A percentile compares a stretch with the other conserved stretches of the same genome.
phyloP scores from a whole-genome alignment of 2,113 vertebrate genomes.

The Chionodraco myersi region DNA sequence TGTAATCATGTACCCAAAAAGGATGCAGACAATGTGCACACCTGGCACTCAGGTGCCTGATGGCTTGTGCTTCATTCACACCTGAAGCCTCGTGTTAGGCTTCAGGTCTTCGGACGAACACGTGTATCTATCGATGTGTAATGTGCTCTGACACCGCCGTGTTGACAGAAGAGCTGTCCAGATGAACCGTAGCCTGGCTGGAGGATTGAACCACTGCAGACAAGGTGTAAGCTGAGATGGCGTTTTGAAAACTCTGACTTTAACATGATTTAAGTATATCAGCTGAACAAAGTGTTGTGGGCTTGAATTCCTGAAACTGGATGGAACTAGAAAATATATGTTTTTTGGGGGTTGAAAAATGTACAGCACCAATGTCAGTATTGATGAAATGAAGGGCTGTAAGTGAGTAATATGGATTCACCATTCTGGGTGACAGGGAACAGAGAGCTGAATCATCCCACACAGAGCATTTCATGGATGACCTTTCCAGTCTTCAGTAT shows the following conservation, averaged over 20 bases:
- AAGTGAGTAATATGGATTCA: conserved; percentile 63
- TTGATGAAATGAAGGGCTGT: conserved; percentile 21
- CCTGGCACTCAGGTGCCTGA: neutral
- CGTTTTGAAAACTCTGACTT: no score
- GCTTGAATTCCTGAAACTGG: no score
- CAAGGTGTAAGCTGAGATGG: no score
- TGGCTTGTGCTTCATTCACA: neutral
- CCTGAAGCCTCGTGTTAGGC: neutral
- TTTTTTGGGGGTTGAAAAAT: no score
- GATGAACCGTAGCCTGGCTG: no score
- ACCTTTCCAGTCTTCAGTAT: conserved; percentile 74
- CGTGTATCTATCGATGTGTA: neutral
- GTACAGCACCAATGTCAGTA: neutral
- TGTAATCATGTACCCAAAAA: neutral
- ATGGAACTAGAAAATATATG: no score
- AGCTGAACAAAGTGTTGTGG: no score
- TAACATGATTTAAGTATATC: no score
- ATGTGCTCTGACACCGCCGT: neutral
- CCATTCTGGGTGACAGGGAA: conserved; percentile 63
- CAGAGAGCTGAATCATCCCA: conserved; percentile 73
- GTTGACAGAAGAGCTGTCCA: neutral
- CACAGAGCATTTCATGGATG: conserved; percentile 75
- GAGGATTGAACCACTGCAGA: no score
- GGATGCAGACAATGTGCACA: neutral
- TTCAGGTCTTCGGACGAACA: neutral